phyloP scores from a whole-genome alignment of 1,140 invertebrate species.

The Apocrypta bakeri region DNA sequence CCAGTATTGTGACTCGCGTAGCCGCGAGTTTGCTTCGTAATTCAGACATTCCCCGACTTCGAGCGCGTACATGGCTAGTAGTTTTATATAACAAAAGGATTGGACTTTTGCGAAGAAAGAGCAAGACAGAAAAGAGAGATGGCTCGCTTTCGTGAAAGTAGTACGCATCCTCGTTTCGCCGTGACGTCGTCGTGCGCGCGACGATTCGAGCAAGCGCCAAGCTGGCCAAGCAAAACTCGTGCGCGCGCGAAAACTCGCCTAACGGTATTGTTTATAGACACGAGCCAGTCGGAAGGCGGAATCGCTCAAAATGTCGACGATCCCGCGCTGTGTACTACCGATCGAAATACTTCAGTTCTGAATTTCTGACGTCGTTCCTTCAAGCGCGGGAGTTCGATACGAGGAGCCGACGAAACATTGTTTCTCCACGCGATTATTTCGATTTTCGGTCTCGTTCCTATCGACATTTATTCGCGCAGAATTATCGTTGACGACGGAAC shows the following conservation, averaged over 20 bases:
- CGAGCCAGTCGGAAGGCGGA: not conserved
- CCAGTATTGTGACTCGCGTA: not conserved
- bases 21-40: not conserved
- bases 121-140: not conserved
- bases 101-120: not conserved
- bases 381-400: too few species aligned
- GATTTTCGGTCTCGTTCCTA: too few species aligned
- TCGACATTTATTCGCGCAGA: too few species aligned
- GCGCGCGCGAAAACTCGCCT: conserved; percentile 36
- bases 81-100: conserved; percentile 24
- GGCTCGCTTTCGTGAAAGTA: conserved; percentile 56
- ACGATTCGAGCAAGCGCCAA: conserved; percentile 2
- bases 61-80: conserved; percentile 1
- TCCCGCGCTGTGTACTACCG: not conserved
- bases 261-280: conserved; percentile 54
- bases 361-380: too few species aligned
- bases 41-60: not conserved
- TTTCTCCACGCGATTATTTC: too few species aligned
- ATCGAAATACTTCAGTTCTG: too few species aligned
- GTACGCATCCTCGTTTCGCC: conserved; percentile 61
- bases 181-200: conserved; percentile 44
- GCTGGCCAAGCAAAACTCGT: conserved; percentile 49
- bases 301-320: not conserved
- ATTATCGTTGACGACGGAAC: too few species aligned
- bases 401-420: too few species aligned